phyloP scores from a whole-genome alignment of 2,797 vertebrate genomes.

The Oryzias dopingdopingensis region DNA sequence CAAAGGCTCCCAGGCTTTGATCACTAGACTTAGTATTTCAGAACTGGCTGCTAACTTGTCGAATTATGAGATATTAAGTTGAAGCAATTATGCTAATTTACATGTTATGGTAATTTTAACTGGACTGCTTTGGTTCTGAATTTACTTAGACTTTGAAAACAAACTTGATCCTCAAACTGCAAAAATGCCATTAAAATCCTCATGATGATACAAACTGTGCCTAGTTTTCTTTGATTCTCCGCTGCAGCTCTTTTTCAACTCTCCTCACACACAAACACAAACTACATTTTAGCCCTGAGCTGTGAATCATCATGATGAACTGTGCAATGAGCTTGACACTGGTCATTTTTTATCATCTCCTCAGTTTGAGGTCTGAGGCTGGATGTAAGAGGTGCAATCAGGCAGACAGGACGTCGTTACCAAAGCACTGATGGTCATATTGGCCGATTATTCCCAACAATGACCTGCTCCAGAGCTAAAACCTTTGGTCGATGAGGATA shows the following conservation, averaged over 20 bases:
- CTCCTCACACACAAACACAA: constrained; percentile 9
- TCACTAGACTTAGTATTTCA: too few species aligned
- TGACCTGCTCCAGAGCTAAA: constrained; percentile 1
- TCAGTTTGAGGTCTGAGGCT: constrained; percentile 25
- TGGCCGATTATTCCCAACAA: neutral
- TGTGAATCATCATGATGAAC: constrained; percentile 34
- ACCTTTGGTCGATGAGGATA: neutral
- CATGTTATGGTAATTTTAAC: too few species aligned
- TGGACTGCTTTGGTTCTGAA: too few species aligned
- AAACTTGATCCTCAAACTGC: too few species aligned
- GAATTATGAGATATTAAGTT: too few species aligned
- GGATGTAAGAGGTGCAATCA: constrained; percentile 6
- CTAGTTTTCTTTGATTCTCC: neutral
- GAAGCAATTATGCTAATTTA: too few species aligned
- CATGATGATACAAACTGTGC: neutral
- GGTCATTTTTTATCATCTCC: constrained; percentile 25
- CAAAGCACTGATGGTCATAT: constrained; percentile 4
- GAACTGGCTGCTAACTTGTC: too few species aligned
- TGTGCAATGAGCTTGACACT: constrained; percentile 25
- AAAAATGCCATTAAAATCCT: too few species aligned
- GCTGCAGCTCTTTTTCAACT: neutral
- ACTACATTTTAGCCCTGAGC: constrained; percentile 9
- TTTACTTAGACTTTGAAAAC: too few species aligned
- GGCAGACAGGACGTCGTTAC: constrained; percentile 12
- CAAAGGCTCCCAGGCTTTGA: too few species aligned